Conservation (phyloP, 1,140 invertebrate genomes). For the Hycleus phaleratus region DNA sequence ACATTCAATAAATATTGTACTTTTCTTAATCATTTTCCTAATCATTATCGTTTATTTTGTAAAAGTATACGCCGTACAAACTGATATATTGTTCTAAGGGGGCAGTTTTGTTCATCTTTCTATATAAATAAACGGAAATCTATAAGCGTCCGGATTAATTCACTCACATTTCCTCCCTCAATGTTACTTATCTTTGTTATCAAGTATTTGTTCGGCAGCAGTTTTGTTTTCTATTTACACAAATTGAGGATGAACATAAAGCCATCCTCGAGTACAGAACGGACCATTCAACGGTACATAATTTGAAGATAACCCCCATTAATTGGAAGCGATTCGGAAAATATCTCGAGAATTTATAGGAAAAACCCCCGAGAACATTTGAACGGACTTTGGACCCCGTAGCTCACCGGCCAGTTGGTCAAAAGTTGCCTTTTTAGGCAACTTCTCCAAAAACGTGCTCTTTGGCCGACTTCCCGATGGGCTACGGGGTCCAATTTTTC, state of each 20-base stretch:
- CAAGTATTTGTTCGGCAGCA: slow-evolving; percentile 12
- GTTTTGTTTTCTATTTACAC: slow-evolving; percentile 5
- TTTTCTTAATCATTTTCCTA: not conserved
- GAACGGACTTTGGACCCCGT: not conserved
- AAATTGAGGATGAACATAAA: not conserved
- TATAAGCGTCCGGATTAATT: slow-evolving; percentile 18
- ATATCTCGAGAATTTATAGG: not conserved
- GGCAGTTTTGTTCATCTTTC: slow-evolving; percentile 15
- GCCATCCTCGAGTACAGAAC: not conserved
- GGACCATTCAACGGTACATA: not conserved
- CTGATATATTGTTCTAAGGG: slow-evolving; percentile 24
- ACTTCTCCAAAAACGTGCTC: not conserved
- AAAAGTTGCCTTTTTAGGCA: too few species aligned
- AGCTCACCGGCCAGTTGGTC: not conserved
- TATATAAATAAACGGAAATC: not conserved
- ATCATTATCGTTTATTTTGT: too few species aligned
- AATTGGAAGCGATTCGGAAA: too few species aligned
- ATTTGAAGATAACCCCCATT: not conserved
- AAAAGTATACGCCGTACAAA: not conserved
- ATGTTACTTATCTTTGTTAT: not conserved
- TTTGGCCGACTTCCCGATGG: too few species aligned
- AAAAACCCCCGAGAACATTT: too few species aligned
- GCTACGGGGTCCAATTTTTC: too few species aligned
- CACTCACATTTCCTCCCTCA: too few species aligned
- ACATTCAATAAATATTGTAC: slow-evolving; percentile 7